Conservation (phyloP, 2,888 invertebrate species). For the Platypus cylindrus region DNA sequence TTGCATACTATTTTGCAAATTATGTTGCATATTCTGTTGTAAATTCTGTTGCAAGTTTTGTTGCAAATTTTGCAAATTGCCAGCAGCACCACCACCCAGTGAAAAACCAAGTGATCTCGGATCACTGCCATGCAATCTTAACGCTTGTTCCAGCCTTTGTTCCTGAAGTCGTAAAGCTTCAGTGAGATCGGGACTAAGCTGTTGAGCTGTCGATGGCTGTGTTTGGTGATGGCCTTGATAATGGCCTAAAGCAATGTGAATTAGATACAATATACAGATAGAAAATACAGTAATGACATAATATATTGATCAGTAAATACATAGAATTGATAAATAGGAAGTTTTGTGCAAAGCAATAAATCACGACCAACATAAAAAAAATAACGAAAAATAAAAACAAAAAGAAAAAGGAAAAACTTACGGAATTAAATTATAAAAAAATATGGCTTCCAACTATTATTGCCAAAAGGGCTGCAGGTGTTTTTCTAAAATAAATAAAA, state of each 20-base stretch:
- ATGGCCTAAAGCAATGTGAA: conserved; percentile 23
- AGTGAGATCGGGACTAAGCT: conserved; percentile 56
- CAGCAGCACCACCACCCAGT: conserved; percentile 36
- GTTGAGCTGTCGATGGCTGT: conserved; percentile 33
- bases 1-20: conserved; percentile 8
- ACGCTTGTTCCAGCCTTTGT: conserved; percentile 69
- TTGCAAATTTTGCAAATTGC: conserved; percentile 13
- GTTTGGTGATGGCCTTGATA: conserved; percentile 32
- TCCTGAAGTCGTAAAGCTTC: conserved; percentile 58
- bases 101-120: conserved; percentile 70
- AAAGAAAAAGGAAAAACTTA: conserved; percentile 12
- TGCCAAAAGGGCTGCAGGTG: conserved; percentile 16
- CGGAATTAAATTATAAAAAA: conserved; percentile 9
- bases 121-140: conserved; percentile 65
- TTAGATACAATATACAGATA: background rate
- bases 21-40: conserved; percentile 9
- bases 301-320: background rate
- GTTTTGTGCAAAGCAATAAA: background rate
- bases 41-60: conserved; percentile 11
- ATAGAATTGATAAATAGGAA: background rate
- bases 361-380: background rate
- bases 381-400: background rate
- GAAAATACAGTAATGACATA: too few species aligned
- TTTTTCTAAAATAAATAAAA: conserved; percentile 14
- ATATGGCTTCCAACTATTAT: conserved; percentile 9